Evolutionary conservation across 2,113 vertebrate species (phyloP).

Genomic region (Henicopernis longicauda): DNA sequence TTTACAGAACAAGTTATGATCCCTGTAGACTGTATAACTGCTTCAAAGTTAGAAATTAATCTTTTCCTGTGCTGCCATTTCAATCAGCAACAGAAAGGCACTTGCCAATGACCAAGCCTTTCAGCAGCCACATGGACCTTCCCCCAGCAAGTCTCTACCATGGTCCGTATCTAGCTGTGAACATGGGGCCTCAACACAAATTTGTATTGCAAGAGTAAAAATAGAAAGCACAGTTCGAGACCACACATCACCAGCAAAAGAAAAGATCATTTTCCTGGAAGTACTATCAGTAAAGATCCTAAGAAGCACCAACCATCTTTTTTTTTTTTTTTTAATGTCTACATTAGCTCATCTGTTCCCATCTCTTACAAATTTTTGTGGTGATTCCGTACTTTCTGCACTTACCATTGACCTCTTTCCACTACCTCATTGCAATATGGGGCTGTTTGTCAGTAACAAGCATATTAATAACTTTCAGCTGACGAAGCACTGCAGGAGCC

Average conservation of each 20-base stretch:
- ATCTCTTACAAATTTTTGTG: neutral
- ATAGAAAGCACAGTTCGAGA: neutral
- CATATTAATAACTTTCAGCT: neutral
- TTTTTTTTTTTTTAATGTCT: neutral
- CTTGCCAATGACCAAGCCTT: neutral
- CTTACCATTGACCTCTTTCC: neutral
- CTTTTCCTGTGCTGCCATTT: neutral
- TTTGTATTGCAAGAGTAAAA: fast-evolving
- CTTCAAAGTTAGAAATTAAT: too few relatives aligned
- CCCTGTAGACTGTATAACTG: fast-evolving
- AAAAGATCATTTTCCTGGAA: neutral
- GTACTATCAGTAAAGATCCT: neutral
- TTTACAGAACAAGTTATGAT: too few relatives aligned
- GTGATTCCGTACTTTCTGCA: neutral
- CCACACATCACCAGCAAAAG: neutral
- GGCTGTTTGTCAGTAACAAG: neutral
- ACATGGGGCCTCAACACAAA: neutral
- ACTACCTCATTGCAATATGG: fast-evolving
- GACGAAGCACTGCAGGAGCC: neutral
- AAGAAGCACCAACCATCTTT: neutral
- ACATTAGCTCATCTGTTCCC: neutral
- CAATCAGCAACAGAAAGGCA: neutral
- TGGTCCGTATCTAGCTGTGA: fast-evolving
- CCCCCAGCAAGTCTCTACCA: neutral
- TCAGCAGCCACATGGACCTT: fast-evolving